These are phyloP conservation scores for Drosophila neoperkinsi DNA, from an alignment of 2,888 invertebrate species.

Conservation along the genomic window DNA sequence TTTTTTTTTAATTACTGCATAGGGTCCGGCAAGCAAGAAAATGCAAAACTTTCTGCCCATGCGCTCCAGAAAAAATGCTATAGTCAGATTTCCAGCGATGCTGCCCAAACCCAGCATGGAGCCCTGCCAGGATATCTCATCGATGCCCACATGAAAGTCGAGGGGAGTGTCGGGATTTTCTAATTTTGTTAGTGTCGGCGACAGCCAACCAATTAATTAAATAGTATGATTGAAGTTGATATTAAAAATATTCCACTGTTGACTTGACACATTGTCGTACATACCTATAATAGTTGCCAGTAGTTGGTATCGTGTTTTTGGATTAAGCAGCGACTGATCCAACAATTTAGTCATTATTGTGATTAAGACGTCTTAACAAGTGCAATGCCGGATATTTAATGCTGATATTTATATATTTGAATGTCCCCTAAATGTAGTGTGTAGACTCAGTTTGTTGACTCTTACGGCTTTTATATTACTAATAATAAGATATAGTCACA, in stretches of 20 bases:
- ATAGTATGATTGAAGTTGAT: rapidly evolving
- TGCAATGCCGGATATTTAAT: constrained; percentile 11
- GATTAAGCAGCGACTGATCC: constrained; percentile 48
- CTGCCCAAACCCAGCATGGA: constrained; percentile 80
- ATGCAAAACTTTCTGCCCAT: constrained; percentile 79
- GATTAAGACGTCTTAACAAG: constrained; percentile 14
- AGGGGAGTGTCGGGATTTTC: constrained; percentile 67
- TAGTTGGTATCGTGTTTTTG: constrained; percentile 69
- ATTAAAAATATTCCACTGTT: neutral
- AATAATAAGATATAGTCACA: neutral
- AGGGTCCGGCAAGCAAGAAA: constrained; percentile 74
- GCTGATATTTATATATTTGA: neutral
- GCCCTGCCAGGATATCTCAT: constrained; percentile 82
- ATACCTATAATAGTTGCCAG: too few relatives aligned
- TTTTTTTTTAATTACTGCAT: constrained; percentile 67
- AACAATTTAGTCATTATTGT: constrained; percentile 29
- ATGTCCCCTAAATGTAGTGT: neutral
- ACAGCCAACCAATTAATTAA: constrained; percentile 80
- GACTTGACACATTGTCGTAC: constrained; percentile 3
- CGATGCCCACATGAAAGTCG: constrained; percentile 62
- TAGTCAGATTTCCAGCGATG: constrained; percentile 76
- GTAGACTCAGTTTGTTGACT: neutral
- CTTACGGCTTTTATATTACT: constrained; percentile 3
- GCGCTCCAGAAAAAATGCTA: constrained; percentile 73
- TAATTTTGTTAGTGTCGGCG: constrained; percentile 80